These are phyloP conservation scores for Trichonephila clavata DNA, from an alignment of 1,140 invertebrate genomes.

Conservation along the genomic window DNA sequence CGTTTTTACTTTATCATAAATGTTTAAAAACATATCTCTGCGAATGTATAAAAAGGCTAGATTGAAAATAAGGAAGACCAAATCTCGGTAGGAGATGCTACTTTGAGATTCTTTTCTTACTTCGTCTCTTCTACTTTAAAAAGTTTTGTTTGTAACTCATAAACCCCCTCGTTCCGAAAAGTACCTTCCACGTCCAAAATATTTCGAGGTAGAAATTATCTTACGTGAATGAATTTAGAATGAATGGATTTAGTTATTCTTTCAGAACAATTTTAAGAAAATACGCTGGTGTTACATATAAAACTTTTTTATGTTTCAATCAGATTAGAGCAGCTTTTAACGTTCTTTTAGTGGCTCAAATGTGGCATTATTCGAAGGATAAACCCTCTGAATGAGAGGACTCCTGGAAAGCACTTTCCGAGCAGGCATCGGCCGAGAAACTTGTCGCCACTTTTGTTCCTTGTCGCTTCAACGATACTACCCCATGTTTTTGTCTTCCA, in stretches of 20 bases:
- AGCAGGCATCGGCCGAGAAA: background rate
- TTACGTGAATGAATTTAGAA: background rate
- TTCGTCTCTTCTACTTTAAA: background rate
- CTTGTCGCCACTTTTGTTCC: background rate
- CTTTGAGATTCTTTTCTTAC: background rate
- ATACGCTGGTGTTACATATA: background rate
- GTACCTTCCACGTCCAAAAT: background rate
- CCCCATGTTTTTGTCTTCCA: constrained; percentile 55
- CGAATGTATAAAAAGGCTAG: no score
- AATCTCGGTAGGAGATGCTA: background rate
- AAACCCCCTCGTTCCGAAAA: background rate
- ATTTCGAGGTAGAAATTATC: background rate
- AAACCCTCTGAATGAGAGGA: constrained; percentile 1
- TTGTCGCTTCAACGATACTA: constrained; percentile 26
- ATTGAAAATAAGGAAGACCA: no score
- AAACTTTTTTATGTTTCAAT: background rate
- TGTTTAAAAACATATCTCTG: no score
- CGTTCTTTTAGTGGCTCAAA: constrained; percentile 1
- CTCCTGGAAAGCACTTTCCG: background rate
- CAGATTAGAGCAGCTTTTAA: background rate
- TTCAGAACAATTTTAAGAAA: background rate
- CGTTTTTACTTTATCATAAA: no score
- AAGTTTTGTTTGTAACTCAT: background rate
- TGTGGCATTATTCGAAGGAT: background rate
- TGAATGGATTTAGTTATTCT: background rate